Percentiles rank a stretch among this genome's conserved stretches.
Evolutionary conservation across 2,797 vertebrate genomes (phyloP).

Genomic region (Prunella strophiata): DNA sequence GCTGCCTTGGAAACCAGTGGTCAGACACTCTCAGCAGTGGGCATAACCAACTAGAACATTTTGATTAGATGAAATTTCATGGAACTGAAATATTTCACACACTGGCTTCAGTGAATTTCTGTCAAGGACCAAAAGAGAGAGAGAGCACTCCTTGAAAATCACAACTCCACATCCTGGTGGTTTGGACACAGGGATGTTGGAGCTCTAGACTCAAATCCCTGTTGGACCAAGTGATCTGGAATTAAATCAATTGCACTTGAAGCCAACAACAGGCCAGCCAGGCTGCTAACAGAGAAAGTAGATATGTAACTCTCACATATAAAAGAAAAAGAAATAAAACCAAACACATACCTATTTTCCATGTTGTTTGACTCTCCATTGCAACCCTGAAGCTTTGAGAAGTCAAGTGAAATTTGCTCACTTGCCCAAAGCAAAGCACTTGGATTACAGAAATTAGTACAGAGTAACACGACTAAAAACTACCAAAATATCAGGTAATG

Average conservation of each 20-base stretch:
- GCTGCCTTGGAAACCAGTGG: constrained; percentile 66
- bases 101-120: constrained; percentile 3
- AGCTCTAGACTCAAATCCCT: not conserved
- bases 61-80: constrained; percentile 56
- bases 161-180: not conserved
- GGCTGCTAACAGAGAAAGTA: not conserved
- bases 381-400: not conserved
- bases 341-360: not conserved
- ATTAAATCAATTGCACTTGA: not conserved
- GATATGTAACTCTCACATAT: not conserved
- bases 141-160: not conserved
- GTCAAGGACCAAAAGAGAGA: not conserved
- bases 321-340: not conserved
- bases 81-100: constrained; percentile 42
- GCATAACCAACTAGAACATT: constrained; percentile 60
- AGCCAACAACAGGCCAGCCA: not conserved
- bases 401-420: not conserved
- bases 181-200: not conserved
- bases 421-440: not conserved
- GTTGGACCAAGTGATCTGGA: not conserved
- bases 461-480: not conserved
- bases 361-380: not conserved
- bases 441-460: not conserved
- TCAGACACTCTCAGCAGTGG: constrained; percentile 38
- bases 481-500: not conserved